Percentiles rank a stretch among this genome's conserved stretches.
Conservation (phyloP, 2,113 vertebrate genomes). For the Calyptomena viridis region DNA sequence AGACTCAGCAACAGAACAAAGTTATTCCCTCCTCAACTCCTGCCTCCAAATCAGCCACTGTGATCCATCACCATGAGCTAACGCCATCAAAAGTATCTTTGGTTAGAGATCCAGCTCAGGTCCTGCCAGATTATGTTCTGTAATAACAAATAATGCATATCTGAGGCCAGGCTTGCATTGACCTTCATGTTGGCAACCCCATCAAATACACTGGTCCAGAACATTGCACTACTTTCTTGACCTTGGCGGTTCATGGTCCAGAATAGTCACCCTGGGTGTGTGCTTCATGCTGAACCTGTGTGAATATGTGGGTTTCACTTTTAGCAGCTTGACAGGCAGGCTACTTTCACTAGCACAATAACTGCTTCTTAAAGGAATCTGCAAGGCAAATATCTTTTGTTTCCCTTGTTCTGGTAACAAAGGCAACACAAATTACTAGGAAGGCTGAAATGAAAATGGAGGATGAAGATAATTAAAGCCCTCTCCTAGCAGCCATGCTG, state of each 20-base stretch:
- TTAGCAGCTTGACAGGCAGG: background rate
- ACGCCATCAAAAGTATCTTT: background rate
- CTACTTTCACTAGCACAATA: background rate
- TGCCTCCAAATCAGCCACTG: background rate
- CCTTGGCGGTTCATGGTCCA: background rate
- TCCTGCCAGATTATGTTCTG: background rate
- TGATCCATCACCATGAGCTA: background rate
- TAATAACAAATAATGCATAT: background rate
- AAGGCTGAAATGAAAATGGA: constrained; percentile 53
- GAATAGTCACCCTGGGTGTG: background rate
- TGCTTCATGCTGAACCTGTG: background rate
- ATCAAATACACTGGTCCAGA: background rate
- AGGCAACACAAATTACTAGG: constrained; percentile 41
- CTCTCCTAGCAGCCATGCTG: constrained; percentile 24
- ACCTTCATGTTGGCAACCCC: background rate
- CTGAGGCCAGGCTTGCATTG: background rate
- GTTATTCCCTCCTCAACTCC: background rate
- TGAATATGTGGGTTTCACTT: background rate
- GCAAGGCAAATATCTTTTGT: constrained; percentile 29
- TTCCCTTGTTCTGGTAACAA: constrained; percentile 41
- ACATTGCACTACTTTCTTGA: background rate
- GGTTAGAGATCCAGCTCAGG: background rate
- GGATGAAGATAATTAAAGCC: constrained; percentile 64
- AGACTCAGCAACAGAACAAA: background rate
- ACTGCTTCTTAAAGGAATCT: background rate